Evolutionary conservation across 2,797 vertebrate genomes (phyloP), one percentile per base, ranked within the genome.

Genomic region (Hemibagrus guttatus): DNA sequence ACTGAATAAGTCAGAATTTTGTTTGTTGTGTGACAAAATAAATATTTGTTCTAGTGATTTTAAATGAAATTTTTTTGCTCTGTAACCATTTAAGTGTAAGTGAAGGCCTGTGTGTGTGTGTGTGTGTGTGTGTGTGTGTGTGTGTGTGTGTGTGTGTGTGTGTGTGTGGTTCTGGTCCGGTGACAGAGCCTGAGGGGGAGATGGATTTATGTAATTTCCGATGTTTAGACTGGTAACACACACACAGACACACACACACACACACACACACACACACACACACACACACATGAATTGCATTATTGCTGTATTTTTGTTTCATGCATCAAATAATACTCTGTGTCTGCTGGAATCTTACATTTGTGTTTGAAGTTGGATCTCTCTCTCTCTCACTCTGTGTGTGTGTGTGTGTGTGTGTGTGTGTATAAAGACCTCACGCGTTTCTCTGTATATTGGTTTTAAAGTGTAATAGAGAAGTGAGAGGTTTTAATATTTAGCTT

Each of bases 301-400:
- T 69, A 39, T n/a, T 84, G 83, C 3, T 28, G 86, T 71, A 78
- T 86, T 88, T 69, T 83, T 16, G 86, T 83, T 87, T 88, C 89
- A 80, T 84, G 69, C 52, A 68, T 87, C 81, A 72, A 46, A 71
- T 86, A 56, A 87, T 49, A 66, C 72, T 78, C 16, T 75, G 61
- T 76, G 64, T 84, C 28, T 28, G 76, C 8, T 84, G 83, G 87
- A 91, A 88, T 85, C 39, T 61, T 74, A 39, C 74, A 39, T 82
- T 86, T 86, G 86, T 84, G 52, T 54, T 54, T 87, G 78, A 86
- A 54, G 76, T 82, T 21, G 49, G 76, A 39, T 56, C 8, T 31
- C 49, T 75, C 52, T 80, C 54, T 83, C 58, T 69, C n/a, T 19
- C 39, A 12, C 68, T 69, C 68, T 23, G 4, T 81, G 87, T 68